A percentile compares a stretch with the other conserved stretches of the same genome.
Conservation (phyloP, 2,888 invertebrate species). For the Lasioglossum vierecki region DNA sequence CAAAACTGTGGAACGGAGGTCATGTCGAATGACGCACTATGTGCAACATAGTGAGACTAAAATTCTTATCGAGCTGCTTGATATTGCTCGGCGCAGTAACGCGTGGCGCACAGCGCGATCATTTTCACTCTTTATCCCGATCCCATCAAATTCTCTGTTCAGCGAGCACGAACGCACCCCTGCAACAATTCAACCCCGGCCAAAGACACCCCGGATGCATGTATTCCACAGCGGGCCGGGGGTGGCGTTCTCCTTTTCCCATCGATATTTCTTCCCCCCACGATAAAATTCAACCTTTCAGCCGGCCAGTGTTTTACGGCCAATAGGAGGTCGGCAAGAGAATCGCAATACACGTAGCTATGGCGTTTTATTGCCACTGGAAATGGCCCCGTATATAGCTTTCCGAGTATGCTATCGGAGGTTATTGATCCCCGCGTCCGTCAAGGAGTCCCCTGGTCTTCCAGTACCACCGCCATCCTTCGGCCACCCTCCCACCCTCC, state of each 20-base stretch:
- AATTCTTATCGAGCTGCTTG: not conserved
- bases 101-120: not conserved
- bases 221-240: constrained; percentile 47
- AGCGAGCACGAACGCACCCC: constrained; percentile 45
- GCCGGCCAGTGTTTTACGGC: constrained; percentile 83
- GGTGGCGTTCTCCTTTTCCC: constrained; percentile 74
- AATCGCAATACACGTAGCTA: constrained; percentile 83
- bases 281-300: constrained; percentile 83
- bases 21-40: not conserved
- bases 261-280: constrained; percentile 80
- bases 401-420: constrained; percentile 83
- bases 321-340: constrained; percentile 82
- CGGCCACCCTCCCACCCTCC: constrained; percentile 61
- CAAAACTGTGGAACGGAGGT: not conserved
- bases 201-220: constrained; percentile 57
- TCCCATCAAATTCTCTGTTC: constrained; percentile 46
- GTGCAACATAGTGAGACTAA: not conserved
- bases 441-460: constrained; percentile 83
- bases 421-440: constrained; percentile 84
- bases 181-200: constrained; percentile 57
- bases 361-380: constrained; percentile 83
- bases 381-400: constrained; percentile 82
- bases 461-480: constrained; percentile 71
- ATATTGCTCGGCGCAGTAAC: not conserved
- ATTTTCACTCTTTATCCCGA: constrained; percentile 42